A percentile compares a stretch with the other conserved stretches of the same genome.
phyloP scores from a whole-genome alignment of 2,797 vertebrate genomes.

The Enteromius mattozi region DNA sequence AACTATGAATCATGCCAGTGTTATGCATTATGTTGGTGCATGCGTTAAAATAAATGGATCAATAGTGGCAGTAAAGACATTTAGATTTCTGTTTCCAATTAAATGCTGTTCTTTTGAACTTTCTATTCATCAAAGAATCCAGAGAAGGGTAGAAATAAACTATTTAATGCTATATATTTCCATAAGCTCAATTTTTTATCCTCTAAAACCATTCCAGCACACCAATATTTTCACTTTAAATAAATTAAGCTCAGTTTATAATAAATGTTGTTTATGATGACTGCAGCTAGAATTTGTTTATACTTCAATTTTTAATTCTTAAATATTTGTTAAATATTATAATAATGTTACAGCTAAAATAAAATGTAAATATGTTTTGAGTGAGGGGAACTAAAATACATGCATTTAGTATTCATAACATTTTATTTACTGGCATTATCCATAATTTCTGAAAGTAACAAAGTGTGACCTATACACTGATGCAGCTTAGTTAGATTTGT shows the following conservation, averaged over 20 bases:
- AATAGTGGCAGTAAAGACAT: not conserved
- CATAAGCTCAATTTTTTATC: not conserved
- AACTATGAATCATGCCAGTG: not conserved
- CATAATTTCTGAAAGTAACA: not conserved
- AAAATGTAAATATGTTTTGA: not conserved
- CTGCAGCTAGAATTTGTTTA: not conserved
- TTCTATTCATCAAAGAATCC: not conserved
- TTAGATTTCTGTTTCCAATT: not conserved
- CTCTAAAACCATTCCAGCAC: too few relatives aligned
- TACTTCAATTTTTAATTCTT: not conserved
- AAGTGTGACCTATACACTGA: not conserved
- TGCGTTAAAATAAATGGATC: not conserved
- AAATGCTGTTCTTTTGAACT: not conserved
- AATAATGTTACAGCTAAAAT: not conserved
- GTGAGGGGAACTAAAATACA: not conserved
- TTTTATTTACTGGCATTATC: not conserved
- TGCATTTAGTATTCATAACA: not conserved
- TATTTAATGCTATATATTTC: not conserved
- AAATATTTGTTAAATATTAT: not conserved
- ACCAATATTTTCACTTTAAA: not conserved
- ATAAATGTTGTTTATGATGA: not conserved
- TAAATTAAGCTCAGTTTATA: not conserved
- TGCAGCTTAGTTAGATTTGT: not conserved
- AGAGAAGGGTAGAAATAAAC: not conserved
- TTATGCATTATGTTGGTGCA: too few relatives aligned